Base-by-base conservation (phyloP, 2,113 vertebrate genomes). In the mouse (Mus musculus) region DNA sequence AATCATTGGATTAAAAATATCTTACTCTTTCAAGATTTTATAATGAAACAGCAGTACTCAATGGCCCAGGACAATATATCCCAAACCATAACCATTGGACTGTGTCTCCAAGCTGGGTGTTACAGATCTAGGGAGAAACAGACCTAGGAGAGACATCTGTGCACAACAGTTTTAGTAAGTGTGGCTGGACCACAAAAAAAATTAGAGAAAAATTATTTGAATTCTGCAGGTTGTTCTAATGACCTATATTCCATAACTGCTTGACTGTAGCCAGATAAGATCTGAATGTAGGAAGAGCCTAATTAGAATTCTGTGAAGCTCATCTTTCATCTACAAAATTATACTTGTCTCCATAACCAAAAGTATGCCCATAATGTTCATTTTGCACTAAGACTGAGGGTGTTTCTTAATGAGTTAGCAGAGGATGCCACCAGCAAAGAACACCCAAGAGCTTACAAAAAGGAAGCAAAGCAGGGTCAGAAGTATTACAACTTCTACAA, bases 271-370 rank as follows among this genome's bases (percentile, higher is more conserved):
- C n/a, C 46, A 63, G 59, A 84, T 63, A 42, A 65, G 26, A 42
- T 61, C 30, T 24, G 10, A 52, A 17, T 5, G 2, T 42, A 61
- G n/a, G 20, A 75, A 91, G 28, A 94, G 6, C 12, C 49, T 42
- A 76, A 56, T 69, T 16, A 90, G 63, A 85, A 93, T 90, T 90
- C 33, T 91, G 49, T 77, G n/a, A 46, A 33, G n/a, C 14, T 80
- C 9, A 54, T 93, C 49, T 93, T 96, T 96, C 67, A 76, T 71
- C 28, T 77, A 91, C 39, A 63, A 22, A 88, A 88, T 84, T 14
- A 30, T 11, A 13, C 52, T 82, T 67, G 8, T 78, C 77, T 54
- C 72, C 7, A 54, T 88, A 59, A 63, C 20, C n/a, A 52, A n/a
- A 72, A 82, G 39, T 71, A 26, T 92, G 8, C 81, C 85, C 22